Conservation (phyloP, 2,113 vertebrate species). For the Pycnonotus jocosus region DNA sequence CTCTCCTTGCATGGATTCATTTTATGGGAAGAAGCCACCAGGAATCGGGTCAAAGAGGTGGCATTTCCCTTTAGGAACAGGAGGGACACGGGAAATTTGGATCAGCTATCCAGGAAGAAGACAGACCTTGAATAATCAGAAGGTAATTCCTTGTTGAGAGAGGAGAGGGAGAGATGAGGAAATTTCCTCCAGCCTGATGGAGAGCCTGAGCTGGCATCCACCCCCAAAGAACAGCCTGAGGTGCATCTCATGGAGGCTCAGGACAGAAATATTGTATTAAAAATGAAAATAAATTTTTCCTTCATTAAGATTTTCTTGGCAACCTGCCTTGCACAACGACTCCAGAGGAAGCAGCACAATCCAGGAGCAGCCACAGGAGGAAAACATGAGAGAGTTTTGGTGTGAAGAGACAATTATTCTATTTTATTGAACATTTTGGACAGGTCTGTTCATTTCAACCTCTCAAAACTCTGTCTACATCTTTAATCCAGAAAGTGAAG, state of each 20-base stretch:
- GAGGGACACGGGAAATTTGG: not conserved
- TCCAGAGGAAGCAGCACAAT: not conserved
- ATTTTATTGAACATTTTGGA: not conserved
- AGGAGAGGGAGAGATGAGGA: not conserved
- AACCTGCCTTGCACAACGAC: not conserved
- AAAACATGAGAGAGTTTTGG: not conserved
- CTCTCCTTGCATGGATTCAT: not conserved
- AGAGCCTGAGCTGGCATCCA: not conserved
- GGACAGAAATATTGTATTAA: fast-evolving
- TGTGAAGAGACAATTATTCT: not conserved
- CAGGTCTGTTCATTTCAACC: not conserved
- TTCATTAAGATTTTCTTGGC: not conserved
- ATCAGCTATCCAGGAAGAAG: not conserved
- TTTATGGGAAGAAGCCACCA: not conserved
- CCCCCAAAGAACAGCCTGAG: not conserved
- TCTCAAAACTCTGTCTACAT: not conserved
- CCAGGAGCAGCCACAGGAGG: not conserved
- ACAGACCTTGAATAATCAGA: not conserved
- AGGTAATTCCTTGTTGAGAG: not conserved
- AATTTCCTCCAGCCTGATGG: not conserved
- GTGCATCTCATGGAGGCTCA: not conserved
- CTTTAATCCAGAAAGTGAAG: not conserved
- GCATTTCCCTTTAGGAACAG: not conserved
- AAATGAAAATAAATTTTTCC: not conserved
- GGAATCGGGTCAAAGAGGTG: not conserved